Conservation (phyloP, 64 coral and sea anemone species). For the Dendrophyllia cribrosa region DNA sequence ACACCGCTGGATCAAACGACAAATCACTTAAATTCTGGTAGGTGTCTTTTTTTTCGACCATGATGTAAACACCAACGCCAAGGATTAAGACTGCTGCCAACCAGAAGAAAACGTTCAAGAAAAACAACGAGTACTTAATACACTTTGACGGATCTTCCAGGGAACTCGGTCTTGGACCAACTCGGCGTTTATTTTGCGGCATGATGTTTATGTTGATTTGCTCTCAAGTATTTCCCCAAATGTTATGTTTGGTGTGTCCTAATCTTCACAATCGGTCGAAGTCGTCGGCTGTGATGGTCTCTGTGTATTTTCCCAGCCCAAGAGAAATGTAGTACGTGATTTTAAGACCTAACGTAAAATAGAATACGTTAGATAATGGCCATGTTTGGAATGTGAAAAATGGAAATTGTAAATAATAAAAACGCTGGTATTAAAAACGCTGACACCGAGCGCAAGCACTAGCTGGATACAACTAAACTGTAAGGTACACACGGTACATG, state of each 20-base stretch:
- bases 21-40: constrained; percentile 51
- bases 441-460: too few relatives aligned
- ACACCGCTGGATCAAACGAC: constrained; percentile 41
- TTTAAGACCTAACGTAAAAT: too few relatives aligned
- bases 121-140: constrained; percentile 52
- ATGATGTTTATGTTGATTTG: not conserved
- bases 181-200: constrained; percentile 4
- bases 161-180: not conserved
- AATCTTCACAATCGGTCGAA: not conserved
- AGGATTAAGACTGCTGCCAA: constrained; percentile 41
- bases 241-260: too few relatives aligned
- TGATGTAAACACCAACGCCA: constrained; percentile 45
- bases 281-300: not conserved
- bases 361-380: too few relatives aligned
- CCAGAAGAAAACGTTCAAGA: constrained; percentile 67
- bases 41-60: constrained; percentile 47
- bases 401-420: too few relatives aligned
- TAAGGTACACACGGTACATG: too few relatives aligned
- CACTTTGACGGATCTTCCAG: constrained; percentile 34
- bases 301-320: too few relatives aligned
- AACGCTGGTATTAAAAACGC: too few relatives aligned
- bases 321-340: too few relatives aligned
- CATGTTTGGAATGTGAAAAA: too few relatives aligned
- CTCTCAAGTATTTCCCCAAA: not conserved
- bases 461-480: too few relatives aligned